Conservation (phyloP, 2,797 vertebrate species). For the Coluber constrictor region DNA sequence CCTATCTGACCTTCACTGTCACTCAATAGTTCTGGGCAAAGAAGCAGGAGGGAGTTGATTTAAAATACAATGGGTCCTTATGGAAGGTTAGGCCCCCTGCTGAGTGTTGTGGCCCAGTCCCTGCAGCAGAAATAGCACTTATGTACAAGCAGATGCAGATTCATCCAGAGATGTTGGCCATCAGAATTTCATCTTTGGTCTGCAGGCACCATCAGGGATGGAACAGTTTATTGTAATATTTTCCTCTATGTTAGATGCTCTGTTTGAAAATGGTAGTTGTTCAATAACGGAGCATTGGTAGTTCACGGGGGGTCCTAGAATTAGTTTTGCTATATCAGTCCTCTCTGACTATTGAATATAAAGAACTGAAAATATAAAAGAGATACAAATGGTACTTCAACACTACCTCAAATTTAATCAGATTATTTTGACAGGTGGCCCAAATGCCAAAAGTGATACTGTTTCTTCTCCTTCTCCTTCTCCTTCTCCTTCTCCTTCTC, state of each 20-base stretch:
- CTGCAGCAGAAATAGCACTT: background rate
- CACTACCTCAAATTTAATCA: background rate
- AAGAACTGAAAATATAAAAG: background rate
- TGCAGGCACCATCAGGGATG: background rate
- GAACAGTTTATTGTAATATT: background rate
- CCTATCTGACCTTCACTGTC: background rate
- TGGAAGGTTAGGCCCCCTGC: background rate
- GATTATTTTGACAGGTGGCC: background rate
- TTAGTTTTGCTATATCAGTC: background rate
- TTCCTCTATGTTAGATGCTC: background rate
- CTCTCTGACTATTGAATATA: background rate
- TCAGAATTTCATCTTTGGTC: background rate
- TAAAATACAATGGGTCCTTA: background rate
- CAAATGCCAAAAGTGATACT: background rate
- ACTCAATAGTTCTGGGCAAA: background rate
- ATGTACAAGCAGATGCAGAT: background rate
- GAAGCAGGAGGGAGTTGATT: background rate
- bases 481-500: too few species aligned
- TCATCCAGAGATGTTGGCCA: background rate
- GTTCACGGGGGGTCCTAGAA: accelerated
- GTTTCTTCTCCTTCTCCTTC: background rate
- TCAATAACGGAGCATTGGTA: background rate
- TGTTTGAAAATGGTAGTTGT: background rate
- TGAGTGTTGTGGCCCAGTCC: background rate
- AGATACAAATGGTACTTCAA: background rate